Conservation (phyloP, 2,113 vertebrate species). For the Cavia porcellus region DNA sequence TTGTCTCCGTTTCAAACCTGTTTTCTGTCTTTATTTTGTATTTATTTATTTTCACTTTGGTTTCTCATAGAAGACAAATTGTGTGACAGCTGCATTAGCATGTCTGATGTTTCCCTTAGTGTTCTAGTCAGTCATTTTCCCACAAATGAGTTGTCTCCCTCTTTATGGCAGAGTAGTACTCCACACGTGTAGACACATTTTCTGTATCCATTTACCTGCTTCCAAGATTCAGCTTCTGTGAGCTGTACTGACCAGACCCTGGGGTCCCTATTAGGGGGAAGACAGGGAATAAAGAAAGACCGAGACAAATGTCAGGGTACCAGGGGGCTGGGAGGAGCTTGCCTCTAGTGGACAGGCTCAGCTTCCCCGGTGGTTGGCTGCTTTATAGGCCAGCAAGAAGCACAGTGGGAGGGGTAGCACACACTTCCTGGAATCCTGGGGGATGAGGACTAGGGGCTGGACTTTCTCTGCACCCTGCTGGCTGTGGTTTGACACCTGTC, state of each 20-base stretch:
- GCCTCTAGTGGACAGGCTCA: neutral
- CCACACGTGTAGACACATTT: neutral
- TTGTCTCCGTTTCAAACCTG: neutral
- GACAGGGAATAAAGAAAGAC: neutral
- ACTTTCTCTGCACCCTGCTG: neutral
- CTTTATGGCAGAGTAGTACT: neutral
- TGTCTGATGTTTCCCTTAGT: neutral
- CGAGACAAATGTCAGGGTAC: neutral
- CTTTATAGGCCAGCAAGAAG: too few species aligned
- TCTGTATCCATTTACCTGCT: neutral
- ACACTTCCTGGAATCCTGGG: neutral
- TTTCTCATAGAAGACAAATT: too few species aligned
- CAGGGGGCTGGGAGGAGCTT: too few species aligned
- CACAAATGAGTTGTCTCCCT: neutral
- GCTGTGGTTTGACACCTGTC: neutral
- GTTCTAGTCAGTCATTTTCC: neutral
- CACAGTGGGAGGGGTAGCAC: too few species aligned
- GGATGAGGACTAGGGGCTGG: too few species aligned
- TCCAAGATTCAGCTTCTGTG: neutral
- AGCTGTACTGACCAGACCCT: neutral
- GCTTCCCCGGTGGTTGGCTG: too few species aligned
- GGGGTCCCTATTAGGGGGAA: neutral
- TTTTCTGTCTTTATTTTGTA: neutral
- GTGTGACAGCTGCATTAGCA: too few species aligned
- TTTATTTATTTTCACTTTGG: neutral